These are phyloP conservation scores for Pelusios castaneus DNA, from an alignment of 2,113 vertebrate species.

Conservation along the genomic window DNA sequence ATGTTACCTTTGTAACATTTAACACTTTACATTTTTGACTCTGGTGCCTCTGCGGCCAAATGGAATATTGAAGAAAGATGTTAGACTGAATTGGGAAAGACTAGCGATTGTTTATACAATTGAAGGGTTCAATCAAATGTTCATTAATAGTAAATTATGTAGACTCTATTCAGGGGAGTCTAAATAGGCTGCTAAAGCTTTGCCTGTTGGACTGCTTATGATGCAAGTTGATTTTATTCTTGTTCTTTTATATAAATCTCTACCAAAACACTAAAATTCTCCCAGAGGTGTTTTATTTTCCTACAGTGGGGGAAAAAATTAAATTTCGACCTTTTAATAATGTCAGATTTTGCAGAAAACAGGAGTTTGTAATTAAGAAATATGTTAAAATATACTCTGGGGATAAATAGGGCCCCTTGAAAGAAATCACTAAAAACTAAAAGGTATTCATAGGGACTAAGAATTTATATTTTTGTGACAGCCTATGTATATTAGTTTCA, in stretches of 20 bases:
- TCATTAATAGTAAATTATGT: background rate
- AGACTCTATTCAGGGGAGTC: fast-evolving
- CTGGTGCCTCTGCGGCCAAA: background rate
- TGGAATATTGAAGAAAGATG: background rate
- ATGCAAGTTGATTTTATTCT: background rate
- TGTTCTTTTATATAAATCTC: background rate
- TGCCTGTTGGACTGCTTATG: background rate
- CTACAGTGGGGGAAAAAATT: background rate
- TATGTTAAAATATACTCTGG: background rate
- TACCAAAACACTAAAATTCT: background rate
- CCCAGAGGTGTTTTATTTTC: background rate
- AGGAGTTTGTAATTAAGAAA: background rate
- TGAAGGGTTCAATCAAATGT: background rate
- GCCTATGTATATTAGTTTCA: background rate
- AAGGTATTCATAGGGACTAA: background rate
- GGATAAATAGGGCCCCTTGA: background rate
- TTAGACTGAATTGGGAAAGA: background rate
- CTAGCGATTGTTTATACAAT: background rate
- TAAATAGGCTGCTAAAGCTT: background rate
- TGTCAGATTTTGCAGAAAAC: background rate
- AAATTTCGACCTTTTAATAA: background rate
- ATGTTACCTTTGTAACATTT: background rate
- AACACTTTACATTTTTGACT: background rate
- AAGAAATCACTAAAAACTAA: background rate
- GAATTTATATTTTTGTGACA: background rate